Conservation (phyloP, 2,113 vertebrate genomes). For the Sander vitreus region DNA sequence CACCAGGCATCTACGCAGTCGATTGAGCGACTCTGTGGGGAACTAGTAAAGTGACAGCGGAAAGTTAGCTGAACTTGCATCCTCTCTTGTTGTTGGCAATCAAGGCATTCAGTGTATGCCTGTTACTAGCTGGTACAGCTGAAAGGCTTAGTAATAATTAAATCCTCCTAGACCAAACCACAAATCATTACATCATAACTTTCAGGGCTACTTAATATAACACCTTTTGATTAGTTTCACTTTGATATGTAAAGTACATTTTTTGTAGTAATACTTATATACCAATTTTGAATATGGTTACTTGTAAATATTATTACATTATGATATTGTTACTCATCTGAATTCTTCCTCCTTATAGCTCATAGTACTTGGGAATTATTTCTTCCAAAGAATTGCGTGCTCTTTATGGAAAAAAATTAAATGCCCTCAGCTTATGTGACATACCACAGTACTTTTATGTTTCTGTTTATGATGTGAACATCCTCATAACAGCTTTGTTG, state of each 20-base stretch:
- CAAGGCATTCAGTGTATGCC: neutral
- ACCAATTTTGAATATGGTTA: too few relatives aligned
- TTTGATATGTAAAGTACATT: too few relatives aligned
- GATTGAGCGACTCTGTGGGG: neutral
- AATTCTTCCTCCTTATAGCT: neutral
- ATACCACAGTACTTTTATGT: slow-evolving; percentile 49
- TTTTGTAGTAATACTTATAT: too few relatives aligned
- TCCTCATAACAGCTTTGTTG: slow-evolving; percentile 57
- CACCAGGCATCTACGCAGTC: too few relatives aligned
- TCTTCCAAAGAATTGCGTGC: slow-evolving; percentile 3
- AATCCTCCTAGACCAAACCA: neutral
- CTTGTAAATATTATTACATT: too few relatives aligned
- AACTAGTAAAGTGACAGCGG: neutral
- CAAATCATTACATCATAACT: too few relatives aligned
- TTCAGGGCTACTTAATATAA: too few relatives aligned
- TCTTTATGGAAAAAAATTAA: slow-evolving; percentile 20
- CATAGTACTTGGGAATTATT: neutral
- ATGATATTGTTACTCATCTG: neutral
- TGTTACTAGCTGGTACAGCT: neutral
- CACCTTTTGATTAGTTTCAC: too few relatives aligned
- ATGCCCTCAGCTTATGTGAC: slow-evolving; percentile 61
- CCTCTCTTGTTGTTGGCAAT: neutral
- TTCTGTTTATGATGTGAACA: slow-evolving; percentile 41
- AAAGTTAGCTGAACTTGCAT: neutral
- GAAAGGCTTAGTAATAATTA: neutral